Percentiles rank a stretch among this genome's conserved stretches.
phyloP scores from a whole-genome alignment of 37 sponge, comb jelly and placozoan species.

The Agelas oroides region DNA sequence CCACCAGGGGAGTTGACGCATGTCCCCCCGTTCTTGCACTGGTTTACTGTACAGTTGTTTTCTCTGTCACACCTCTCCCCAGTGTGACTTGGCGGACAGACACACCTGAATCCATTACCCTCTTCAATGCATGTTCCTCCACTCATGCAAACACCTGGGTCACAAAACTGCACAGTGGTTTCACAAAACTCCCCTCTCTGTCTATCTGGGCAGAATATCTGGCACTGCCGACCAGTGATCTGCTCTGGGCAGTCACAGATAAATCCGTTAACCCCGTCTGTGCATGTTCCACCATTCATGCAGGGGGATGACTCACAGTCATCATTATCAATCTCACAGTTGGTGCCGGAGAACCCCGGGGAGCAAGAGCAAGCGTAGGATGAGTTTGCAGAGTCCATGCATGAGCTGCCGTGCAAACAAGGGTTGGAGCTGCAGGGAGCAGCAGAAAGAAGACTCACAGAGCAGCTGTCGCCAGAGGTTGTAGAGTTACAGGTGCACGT shows the following conservation, averaged over 20 bases:
- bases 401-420: slow-evolving; percentile 64
- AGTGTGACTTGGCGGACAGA: slow-evolving; percentile 43
- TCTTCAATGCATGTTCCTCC: slow-evolving; percentile 59
- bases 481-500: slow-evolving; percentile 65
- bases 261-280: slow-evolving; percentile 56
- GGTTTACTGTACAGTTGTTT: slow-evolving; percentile 14
- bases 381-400: slow-evolving; percentile 2
- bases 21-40: slow-evolving; percentile 56
- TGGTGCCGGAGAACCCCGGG: slow-evolving; percentile 60
- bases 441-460: not conserved
- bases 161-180: slow-evolving; percentile 32
- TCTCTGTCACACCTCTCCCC: slow-evolving; percentile 51
- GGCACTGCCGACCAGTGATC: slow-evolving; percentile 56
- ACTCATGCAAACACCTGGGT: slow-evolving; percentile 37
- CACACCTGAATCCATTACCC: slow-evolving; percentile 16
- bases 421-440: slow-evolving; percentile 52
- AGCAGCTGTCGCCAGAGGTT: slow-evolving; percentile 37
- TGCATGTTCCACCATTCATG: slow-evolving; percentile 54
- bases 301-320: slow-evolving; percentile 57
- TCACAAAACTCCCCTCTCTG: slow-evolving; percentile 53
- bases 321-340: slow-evolving; percentile 59
- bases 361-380: slow-evolving; percentile 53
- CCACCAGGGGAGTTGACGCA: slow-evolving; percentile 14
- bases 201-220: slow-evolving; percentile 41
- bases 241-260: slow-evolving; percentile 54